Percentiles rank a stretch among this genome's conserved stretches.
Evolutionary conservation across 1,140 invertebrate species (phyloP).

Genomic region (Magallana angulata): DNA sequence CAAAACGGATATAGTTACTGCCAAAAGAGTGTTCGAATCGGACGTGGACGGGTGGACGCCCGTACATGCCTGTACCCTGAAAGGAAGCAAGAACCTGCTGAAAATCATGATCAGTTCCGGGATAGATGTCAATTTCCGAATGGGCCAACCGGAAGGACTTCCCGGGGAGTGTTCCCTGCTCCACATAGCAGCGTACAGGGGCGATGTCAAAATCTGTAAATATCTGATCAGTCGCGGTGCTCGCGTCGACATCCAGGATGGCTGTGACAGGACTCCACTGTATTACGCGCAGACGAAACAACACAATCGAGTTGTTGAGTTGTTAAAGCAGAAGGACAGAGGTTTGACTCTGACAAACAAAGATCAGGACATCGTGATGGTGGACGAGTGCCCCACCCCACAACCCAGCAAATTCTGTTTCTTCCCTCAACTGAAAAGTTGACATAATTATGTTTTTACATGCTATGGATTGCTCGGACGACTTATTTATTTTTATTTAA

Average conservation of each 20-base stretch:
- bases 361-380: background rate
- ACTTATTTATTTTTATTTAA: too few relatives aligned
- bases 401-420: constrained; percentile 61
- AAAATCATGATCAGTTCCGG: constrained; percentile 68
- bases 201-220: constrained; percentile 65
- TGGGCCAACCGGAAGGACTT: constrained; percentile 71
- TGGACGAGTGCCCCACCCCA: constrained; percentile 59
- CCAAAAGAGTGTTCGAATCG: constrained; percentile 59
- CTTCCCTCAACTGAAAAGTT: constrained; percentile 37
- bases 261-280: constrained; percentile 59
- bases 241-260: constrained; percentile 62
- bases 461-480: too few relatives aligned
- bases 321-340: constrained; percentile 61
- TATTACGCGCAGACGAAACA: constrained; percentile 60
- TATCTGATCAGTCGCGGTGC: constrained; percentile 65
- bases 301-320: constrained; percentile 52
- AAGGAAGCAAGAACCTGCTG: constrained; percentile 67
- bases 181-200: constrained; percentile 66
- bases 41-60: constrained; percentile 73
- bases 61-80: constrained; percentile 69
- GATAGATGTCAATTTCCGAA: constrained; percentile 65
- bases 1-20: constrained; percentile 58
- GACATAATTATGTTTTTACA: background rate
- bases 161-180: constrained; percentile 63
- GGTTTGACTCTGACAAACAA: constrained; percentile 50